A percentile compares a stretch with the other conserved stretches of the same genome.
These are phyloP conservation scores for Peromyscus attwateri DNA, from an alignment of 2,797 vertebrate genomes.

Conservation along the genomic window DNA sequence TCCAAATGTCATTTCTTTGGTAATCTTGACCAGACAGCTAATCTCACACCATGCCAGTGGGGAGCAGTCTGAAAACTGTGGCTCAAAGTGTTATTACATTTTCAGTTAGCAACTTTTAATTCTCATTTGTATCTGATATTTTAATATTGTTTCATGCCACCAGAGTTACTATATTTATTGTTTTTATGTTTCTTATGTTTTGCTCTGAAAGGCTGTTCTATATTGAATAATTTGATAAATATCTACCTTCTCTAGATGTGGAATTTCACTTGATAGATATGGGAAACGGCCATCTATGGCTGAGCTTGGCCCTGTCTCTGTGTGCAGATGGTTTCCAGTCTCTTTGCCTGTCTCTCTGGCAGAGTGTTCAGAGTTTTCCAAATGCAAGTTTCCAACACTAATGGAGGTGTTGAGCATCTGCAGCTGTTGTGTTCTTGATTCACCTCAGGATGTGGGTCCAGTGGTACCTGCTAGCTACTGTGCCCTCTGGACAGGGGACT, in stretches of 20 bases:
- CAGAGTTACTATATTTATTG: neutral
- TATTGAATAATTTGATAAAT: neutral
- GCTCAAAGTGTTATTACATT: neutral
- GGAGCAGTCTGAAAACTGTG: neutral
- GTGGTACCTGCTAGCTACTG: neutral
- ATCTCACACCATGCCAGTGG: neutral
- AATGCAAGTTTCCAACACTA: neutral
- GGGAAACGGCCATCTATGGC: neutral
- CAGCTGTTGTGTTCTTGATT: neutral
- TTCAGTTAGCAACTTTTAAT: slow-evolving; percentile 1
- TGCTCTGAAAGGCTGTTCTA: neutral
- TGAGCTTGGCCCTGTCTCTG: rapidly evolving
- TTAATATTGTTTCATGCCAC: neutral
- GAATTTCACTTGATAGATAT: neutral
- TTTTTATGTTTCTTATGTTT: neutral
- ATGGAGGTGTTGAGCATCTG: neutral
- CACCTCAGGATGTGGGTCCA: neutral
- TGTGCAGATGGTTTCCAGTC: neutral
- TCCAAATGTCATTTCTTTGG: neutral
- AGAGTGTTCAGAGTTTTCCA: neutral
- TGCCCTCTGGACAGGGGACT: neutral
- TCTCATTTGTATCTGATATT: neutral
- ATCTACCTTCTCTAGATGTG: neutral
- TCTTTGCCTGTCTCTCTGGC: neutral
- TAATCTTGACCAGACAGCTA: neutral